phyloP scores from a whole-genome alignment of 1,140 invertebrate genomes.

The Tetraneura akinire region DNA sequence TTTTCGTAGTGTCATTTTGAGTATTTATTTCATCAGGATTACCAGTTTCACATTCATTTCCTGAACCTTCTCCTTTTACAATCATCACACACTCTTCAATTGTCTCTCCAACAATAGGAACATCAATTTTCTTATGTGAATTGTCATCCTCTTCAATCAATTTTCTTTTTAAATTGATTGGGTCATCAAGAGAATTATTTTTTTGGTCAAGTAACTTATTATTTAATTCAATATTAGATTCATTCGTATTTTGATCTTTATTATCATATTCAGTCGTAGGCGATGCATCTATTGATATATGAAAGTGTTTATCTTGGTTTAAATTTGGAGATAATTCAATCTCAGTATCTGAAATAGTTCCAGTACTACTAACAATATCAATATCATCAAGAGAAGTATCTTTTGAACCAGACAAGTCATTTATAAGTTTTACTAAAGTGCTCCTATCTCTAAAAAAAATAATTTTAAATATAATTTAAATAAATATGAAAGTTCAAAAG shows the following conservation, averaged over 20 bases:
- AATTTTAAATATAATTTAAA: background rate
- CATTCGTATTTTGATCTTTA: background rate
- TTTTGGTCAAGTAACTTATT: background rate
- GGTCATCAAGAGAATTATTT: background rate
- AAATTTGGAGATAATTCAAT: background rate
- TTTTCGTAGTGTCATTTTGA: conserved; percentile 68
- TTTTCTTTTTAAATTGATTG: conserved; percentile 26
- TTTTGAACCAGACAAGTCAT: conserved; percentile 39
- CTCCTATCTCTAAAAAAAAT: conserved; percentile 26
- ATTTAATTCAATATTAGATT: background rate
- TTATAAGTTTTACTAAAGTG: conserved; percentile 35
- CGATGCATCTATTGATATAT: too few species aligned
- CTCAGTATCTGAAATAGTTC: background rate
- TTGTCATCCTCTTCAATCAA: background rate
- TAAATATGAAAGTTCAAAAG: background rate
- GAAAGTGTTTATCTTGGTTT: background rate
- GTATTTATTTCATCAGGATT: conserved; percentile 47
- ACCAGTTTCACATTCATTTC: conserved; percentile 60
- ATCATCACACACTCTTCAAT: conserved; percentile 73
- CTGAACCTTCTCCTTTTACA: conserved; percentile 72
- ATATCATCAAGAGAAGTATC: conserved; percentile 6
- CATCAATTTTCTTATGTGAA: conserved; percentile 6
- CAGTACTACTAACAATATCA: conserved; percentile 33
- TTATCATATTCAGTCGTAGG: conserved; percentile 4
- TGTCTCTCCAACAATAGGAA: conserved; percentile 62